A percentile compares a stretch with the other conserved stretches of the same genome.
Conservation (phyloP, 2,888 invertebrate genomes). For the Chrysomela aeneicollis region DNA sequence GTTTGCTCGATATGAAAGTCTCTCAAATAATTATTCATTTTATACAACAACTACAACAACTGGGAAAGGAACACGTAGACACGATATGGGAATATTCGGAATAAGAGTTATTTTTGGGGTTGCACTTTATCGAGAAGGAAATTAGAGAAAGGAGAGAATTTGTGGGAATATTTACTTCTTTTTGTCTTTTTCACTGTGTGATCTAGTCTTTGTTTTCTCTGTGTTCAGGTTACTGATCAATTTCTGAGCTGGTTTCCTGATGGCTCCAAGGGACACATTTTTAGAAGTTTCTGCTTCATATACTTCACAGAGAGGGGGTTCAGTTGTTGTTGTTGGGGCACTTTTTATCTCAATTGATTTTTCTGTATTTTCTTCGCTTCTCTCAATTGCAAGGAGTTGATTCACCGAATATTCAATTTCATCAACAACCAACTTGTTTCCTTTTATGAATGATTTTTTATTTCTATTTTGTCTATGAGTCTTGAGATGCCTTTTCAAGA, state of each 20-base stretch:
- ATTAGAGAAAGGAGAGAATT: no score
- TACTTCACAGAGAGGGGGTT: not conserved
- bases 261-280: no score
- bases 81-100: not conserved
- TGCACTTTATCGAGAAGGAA: no score
- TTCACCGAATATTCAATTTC: not conserved
- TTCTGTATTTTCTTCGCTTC: no score
- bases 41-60: no score
- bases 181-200: not conserved
- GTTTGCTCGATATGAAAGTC: not conserved
- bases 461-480: constrained; percentile 1
- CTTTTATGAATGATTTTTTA: constrained; percentile 2
- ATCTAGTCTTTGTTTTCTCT: not conserved
- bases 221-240: no score
- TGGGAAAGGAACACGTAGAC: not conserved
- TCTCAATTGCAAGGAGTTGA: no score
- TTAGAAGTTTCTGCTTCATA: not conserved
- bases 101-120: no score
- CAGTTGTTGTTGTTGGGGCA: not conserved
- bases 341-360: not conserved
- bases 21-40: constrained; percentile 5
- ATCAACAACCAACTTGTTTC: constrained; percentile 4
- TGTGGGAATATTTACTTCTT: no score
- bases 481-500: not conserved
- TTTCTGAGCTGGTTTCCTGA: no score